Evolutionary conservation across 1,140 invertebrate genomes (phyloP).

Genomic region (Marisa cornuarietis): DNA sequence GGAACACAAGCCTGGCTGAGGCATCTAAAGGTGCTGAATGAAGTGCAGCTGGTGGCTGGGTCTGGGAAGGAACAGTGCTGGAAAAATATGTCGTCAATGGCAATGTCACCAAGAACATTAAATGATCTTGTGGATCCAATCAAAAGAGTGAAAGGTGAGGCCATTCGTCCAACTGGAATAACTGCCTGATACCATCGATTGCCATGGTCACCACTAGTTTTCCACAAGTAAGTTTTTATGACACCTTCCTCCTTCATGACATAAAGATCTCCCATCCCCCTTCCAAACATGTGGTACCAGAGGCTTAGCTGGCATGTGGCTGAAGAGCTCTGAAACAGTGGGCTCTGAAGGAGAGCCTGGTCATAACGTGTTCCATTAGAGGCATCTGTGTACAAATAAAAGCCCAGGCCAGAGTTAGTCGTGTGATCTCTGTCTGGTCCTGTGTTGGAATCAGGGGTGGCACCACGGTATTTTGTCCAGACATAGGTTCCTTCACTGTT

Average conservation of each 20-base stretch:
- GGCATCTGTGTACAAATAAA: constrained; percentile 81
- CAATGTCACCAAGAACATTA: constrained; percentile 74
- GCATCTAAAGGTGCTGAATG: constrained; percentile 49
- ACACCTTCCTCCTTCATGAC: constrained; percentile 37
- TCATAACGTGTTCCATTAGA: constrained; percentile 40
- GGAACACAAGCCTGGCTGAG: constrained; percentile 26
- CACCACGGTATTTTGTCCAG: constrained; percentile 49
- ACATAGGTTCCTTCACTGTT: constrained; percentile 40
- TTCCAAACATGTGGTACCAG: constrained; percentile 82
- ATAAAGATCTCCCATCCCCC: constrained; percentile 39
- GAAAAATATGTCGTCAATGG: constrained; percentile 79
- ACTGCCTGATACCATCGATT: constrained; percentile 48
- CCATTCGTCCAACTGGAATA: constrained; percentile 51
- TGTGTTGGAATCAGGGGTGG: constrained; percentile 70
- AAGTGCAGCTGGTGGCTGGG: constrained; percentile 30
- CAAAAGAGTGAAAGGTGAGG: constrained; percentile 56
- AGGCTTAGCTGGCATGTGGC: constrained; percentile 63
- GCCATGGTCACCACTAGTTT: constrained; percentile 39
- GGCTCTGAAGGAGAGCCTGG: constrained; percentile 39
- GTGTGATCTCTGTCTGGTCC: constrained; percentile 82
- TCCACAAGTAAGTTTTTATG: constrained; percentile 35
- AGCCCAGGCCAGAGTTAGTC: constrained; percentile 67
- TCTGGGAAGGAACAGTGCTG: constrained; percentile 53
- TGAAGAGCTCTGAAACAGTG: constrained; percentile 38
- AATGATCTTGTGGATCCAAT: constrained; percentile 54